These are phyloP conservation scores for Kryptolebias marmoratus DNA, from an alignment of 2,113 vertebrate genomes.

Conservation along the genomic window DNA sequence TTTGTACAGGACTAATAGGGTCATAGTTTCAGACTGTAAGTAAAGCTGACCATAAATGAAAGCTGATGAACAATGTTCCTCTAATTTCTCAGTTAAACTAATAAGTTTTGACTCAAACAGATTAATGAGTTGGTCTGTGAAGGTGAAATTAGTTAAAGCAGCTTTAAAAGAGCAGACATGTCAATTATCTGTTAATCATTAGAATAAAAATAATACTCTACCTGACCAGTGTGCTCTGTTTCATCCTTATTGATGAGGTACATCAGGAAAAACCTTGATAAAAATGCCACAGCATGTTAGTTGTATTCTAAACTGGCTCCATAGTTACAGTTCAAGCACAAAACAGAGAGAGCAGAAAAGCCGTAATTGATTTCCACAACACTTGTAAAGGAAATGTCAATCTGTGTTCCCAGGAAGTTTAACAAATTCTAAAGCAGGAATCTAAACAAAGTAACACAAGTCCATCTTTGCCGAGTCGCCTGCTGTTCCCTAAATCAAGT, in stretches of 20 bases:
- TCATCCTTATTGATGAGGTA: conserved; percentile 99
- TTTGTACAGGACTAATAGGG: too few relatives aligned
- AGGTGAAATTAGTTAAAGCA: too few relatives aligned
- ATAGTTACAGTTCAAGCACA: background rate
- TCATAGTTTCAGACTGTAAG: too few relatives aligned
- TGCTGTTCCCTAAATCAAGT: conserved; percentile 48
- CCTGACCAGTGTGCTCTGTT: conserved; percentile 98
- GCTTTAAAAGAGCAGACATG: background rate
- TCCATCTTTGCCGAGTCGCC: conserved; percentile 24
- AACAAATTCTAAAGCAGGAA: conserved; percentile 2
- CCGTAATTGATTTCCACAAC: background rate
- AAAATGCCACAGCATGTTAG: background rate
- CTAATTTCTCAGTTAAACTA: too few relatives aligned
- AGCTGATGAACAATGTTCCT: too few relatives aligned
- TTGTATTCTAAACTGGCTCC: background rate
- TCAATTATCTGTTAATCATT: conserved; percentile 8
- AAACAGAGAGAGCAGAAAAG: background rate
- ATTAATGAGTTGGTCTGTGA: too few relatives aligned
- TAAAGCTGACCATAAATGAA: too few relatives aligned
- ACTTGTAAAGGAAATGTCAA: conserved; percentile 13
- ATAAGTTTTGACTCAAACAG: too few relatives aligned
- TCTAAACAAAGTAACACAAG: conserved; percentile 33
- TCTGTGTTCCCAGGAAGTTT: conserved; percentile 12
- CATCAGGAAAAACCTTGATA: conserved; percentile 96
- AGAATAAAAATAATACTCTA: conserved; percentile 36